phyloP scores from a whole-genome alignment of 2,113 vertebrate species.

The Gracilinanus agilis region DNA sequence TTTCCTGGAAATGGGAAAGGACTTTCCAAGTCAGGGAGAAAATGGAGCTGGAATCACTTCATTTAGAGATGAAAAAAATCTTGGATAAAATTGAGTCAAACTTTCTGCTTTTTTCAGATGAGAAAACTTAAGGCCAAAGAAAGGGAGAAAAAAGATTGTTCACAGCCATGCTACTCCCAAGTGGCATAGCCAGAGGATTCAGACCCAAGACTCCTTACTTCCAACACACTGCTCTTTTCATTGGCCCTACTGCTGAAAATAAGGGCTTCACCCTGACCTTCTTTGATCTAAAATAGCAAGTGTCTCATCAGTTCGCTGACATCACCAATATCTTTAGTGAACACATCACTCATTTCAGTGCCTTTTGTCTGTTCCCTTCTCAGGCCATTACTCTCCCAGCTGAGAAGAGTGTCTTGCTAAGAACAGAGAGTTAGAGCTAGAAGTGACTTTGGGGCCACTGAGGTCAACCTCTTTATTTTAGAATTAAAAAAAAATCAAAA shows the following conservation, averaged over 20 bases:
- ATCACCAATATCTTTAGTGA: background rate
- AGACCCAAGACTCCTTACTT: background rate
- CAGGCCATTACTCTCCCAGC: background rate
- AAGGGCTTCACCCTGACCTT: background rate
- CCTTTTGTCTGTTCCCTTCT: background rate
- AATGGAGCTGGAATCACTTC: background rate
- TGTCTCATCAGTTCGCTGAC: background rate
- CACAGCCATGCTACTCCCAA: background rate
- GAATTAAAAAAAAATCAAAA: background rate
- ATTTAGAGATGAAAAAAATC: background rate
- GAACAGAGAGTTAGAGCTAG: background rate
- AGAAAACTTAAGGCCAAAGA: background rate
- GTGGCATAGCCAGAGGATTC: background rate
- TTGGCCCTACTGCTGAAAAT: background rate
- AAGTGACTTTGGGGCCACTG: background rate
- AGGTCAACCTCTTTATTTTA: background rate
- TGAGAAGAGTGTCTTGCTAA: background rate
- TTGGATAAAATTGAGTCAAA: background rate
- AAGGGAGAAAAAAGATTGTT: background rate
- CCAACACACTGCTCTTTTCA: background rate
- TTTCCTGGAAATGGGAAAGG: too few species aligned
- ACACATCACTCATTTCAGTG: background rate
- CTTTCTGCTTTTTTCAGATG: background rate
- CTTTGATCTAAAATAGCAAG: background rate
- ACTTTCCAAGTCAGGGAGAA: background rate